Evolutionary conservation across 2,888 invertebrate species (phyloP).

Genomic region (Selenia dentaria): DNA sequence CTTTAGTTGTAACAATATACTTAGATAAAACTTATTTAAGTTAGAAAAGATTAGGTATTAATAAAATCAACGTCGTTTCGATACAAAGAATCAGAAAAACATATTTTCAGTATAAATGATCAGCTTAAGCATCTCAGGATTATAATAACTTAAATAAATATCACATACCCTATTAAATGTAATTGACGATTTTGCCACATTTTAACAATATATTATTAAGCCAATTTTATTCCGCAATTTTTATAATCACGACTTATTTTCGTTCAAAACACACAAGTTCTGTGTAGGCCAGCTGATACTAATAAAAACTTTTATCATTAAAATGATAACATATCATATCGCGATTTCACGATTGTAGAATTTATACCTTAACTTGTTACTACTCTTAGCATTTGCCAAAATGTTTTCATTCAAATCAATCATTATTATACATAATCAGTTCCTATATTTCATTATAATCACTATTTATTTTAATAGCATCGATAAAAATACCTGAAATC

Average conservation of each 20-base stretch:
- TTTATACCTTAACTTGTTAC: too few species aligned
- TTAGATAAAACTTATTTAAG: too few species aligned
- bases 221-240: too few species aligned
- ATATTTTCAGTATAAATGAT: too few species aligned
- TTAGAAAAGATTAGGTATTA: too few species aligned
- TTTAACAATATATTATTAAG: neutral
- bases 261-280: neutral
- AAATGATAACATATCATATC: constrained; percentile 1
- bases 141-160: too few species aligned
- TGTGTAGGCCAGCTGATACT: neutral
- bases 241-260: neutral
- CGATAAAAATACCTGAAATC: constrained; percentile 15
- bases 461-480: constrained; percentile 5
- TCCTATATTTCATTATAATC: neutral
- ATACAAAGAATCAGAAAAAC: too few species aligned
- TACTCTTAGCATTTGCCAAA: too few species aligned
- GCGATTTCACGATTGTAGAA: too few species aligned
- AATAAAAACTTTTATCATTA: neutral
- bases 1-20: too few species aligned
- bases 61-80: too few species aligned
- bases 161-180: constrained; percentile 27
- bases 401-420: neutral
- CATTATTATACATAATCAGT: neutral
- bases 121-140: too few species aligned
- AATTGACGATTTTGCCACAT: constrained; percentile 23